Conservation (phyloP, 1,140 invertebrate genomes). For the Plectrocnemia conspersa region DNA sequence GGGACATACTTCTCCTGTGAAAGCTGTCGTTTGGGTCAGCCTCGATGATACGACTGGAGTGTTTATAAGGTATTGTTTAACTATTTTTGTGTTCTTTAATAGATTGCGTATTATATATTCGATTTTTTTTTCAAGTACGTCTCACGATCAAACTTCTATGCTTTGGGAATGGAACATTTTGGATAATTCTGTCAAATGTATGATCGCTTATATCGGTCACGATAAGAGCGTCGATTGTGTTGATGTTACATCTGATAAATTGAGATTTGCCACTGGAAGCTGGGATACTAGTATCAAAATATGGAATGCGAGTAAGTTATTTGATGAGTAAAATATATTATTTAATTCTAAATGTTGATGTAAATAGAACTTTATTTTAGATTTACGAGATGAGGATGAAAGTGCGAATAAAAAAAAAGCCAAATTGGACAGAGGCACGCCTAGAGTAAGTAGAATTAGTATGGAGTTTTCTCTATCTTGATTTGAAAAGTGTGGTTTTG, state of each 20-base stretch:
- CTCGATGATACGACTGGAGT: constrained; percentile 57
- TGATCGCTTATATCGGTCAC: constrained; percentile 81
- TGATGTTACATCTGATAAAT: constrained; percentile 60
- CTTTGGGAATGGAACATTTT: constrained; percentile 84
- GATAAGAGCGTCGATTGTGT: constrained; percentile 84
- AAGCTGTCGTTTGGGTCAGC: constrained; percentile 82
- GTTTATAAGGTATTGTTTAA: constrained; percentile 64
- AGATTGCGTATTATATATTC: constrained; percentile 19
- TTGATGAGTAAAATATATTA: too few relatives aligned
- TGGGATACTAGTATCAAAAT: constrained; percentile 84
- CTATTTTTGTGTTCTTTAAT: constrained; percentile 16
- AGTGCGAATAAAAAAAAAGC: constrained; percentile 48
- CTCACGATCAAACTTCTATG: constrained; percentile 88
- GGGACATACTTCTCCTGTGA: constrained; percentile 80
- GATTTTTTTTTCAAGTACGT: constrained; percentile 55
- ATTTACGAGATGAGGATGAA: constrained; percentile 50
- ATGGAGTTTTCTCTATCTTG: neutral
- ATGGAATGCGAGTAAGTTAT: constrained; percentile 64
- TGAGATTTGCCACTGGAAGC: constrained; percentile 80
- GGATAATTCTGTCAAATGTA: constrained; percentile 72
- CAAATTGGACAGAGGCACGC: constrained; percentile 47
- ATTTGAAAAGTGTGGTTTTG: neutral
- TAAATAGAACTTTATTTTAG: constrained; percentile 35
- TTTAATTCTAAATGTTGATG: neutral
- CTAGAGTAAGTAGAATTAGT: constrained; percentile 50